Conservation (phyloP, 2,797 vertebrate species). For the Enteromius anoplus region DNA sequence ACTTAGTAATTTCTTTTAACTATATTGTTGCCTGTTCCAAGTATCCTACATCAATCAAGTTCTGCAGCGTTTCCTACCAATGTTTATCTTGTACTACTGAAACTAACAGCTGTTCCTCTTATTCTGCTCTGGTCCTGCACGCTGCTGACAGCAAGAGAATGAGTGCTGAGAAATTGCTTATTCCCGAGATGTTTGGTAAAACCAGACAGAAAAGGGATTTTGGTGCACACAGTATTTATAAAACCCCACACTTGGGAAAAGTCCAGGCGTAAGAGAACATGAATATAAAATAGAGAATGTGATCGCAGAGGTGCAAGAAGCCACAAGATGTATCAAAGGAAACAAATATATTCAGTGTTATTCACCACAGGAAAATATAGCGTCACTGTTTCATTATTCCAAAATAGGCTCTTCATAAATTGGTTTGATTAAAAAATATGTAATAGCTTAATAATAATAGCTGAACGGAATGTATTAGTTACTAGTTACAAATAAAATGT, state of each 20-base stretch:
- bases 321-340: not conserved
- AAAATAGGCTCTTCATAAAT: not conserved
- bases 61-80: not conserved
- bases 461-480: not conserved
- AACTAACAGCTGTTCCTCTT: constrained; percentile 11
- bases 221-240: not conserved
- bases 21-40: not conserved
- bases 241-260: not conserved
- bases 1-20: not conserved
- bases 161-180: constrained; percentile 7
- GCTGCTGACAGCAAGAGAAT: constrained; percentile 22
- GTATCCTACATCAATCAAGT: not conserved
- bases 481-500: not conserved
- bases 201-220: constrained; percentile 1
- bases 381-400: not conserved
- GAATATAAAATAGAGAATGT: not conserved
- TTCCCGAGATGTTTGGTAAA: not conserved
- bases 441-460: not conserved
- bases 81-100: constrained; percentile 17
- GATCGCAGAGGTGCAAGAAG: not conserved
- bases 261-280: not conserved
- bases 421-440: not conserved
- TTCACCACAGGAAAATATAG: not conserved
- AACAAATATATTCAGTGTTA: not conserved
- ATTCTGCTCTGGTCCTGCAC: not conserved